Base-by-base conservation (phyloP, 1,140 invertebrate genomes). In the Meteorus sp. region DNA sequence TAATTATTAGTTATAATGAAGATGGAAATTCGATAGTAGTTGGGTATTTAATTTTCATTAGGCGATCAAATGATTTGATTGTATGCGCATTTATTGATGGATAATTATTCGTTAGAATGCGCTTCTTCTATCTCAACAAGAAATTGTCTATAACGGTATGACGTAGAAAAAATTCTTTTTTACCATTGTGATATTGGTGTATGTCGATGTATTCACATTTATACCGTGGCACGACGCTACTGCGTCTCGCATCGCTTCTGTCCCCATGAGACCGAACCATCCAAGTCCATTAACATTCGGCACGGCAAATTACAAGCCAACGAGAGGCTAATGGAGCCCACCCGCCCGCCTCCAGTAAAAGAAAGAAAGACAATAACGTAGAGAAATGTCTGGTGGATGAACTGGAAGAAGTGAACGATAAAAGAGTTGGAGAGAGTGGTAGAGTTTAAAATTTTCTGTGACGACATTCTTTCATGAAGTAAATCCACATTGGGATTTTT, bases 291-390 rank as follows among this genome's bases (percentile, higher is more conserved):
- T 78, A 78, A 76, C 75, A 78, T 77, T 77, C 77, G 77, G 75
- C 74, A 71, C 72, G 72, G 76, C 74, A 78, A 79, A 78, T 79
- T 79, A 78, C 77, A 78, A 78, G 73, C 75, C 66, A 65, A 68
- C 71, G 65, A 65, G 62, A 67, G 68, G 65, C 73, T 78, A 78
- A 78, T 77, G 75, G 77, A 70, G 43, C 52, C 68, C 56, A 41
- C 41, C 39, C 39, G 51, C 62, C 61, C 66, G 62, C n/a, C n/a
- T n/a, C n/a, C n/a, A 66, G 65, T 68, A 60, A 51, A 44, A 56
- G 35, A 53, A 63, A 20, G 53, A 27, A 43, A 17, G 50, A 52
- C 59, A 35, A 35, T 48, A 48, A 51, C n/a, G n/a, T n/a, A 41
- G 31, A 50, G 23, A 27, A 5, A 15, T 44, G 25, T 50, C 19